Conservation (phyloP, 2,888 invertebrate species). For the Athetis lepigone region DNA sequence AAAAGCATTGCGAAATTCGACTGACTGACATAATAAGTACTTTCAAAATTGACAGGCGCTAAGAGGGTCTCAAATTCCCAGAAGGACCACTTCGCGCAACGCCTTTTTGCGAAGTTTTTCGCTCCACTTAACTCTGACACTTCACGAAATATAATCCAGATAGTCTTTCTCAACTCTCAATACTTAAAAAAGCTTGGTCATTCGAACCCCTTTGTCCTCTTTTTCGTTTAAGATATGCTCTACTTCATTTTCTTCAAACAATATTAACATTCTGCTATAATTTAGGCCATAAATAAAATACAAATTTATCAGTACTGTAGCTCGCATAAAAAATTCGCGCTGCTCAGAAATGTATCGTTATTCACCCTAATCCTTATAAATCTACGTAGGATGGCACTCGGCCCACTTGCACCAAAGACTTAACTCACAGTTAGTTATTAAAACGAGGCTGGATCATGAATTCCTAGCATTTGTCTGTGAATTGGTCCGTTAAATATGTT, state of each 20-base stretch:
- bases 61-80: conserved; percentile 33
- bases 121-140: conserved; percentile 26
- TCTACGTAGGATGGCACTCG: background rate
- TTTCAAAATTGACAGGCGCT: conserved; percentile 39
- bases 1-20: conserved; percentile 25
- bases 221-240: background rate
- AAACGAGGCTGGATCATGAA: background rate
- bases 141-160: conserved; percentile 31
- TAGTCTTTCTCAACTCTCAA: conserved; percentile 4
- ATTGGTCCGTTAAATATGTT: too few relatives aligned
- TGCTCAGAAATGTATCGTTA: background rate
- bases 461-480: too few relatives aligned
- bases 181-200: conserved; percentile 11
- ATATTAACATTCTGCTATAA: conserved; percentile 3
- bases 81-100: conserved; percentile 13
- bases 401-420: background rate
- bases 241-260: background rate
- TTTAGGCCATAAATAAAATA: conserved; percentile 15
- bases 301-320: conserved; percentile 1
- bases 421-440: background rate
- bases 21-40: conserved; percentile 30
- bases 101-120: background rate
- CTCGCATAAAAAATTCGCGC: background rate
- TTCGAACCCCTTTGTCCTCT: background rate
- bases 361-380: conserved; percentile 1